Base-by-base conservation (phyloP, 2,113 vertebrate species). In the Acanthisitta chloris region DNA sequence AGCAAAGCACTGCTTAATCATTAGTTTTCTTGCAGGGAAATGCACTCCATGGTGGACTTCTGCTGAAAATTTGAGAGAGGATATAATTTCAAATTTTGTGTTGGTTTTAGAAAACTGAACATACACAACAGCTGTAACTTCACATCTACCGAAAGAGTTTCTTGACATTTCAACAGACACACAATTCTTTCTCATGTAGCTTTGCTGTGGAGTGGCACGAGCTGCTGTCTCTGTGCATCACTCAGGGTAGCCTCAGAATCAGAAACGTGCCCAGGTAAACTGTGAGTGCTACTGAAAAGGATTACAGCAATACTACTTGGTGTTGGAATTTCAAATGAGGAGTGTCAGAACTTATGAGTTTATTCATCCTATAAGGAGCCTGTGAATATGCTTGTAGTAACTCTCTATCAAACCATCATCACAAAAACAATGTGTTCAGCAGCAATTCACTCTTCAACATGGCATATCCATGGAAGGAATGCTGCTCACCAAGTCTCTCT, bases 31-130 rank as follows among this genome's bases (percentile, higher is more conserved):
- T 62, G 26, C 54, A 79, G 29, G 42, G 25, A 86, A 94, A 40
- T 77, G 15, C 17, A 58, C 33, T 81, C 40, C 33, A n/a, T 29
- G 9, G 19, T 58, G 54, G 17, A 65, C 38, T 83, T 74, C 59
- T 57, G 21, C 38, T 92, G 78, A n/a, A 57, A 81, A 58, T 49
- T 57, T 34, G 36, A 73, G 71, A 85, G 58, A 70, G 24, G 51
- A 64, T 85, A 72, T 72, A 61, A 61, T 90, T 70, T 78, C 11
- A 9, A n/a, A 42, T 67, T 96, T 81, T 94, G 48, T 72, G 79
- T 95, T 81, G 33, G 17, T 91, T 96, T 96, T 52, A 82, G 72
- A 92, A 90, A 88, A 86, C 33, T 36, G 52, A 92, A 80, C 23
- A 26, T 72, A 79, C 19, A 26, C 69, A 92, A 80, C 91, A 92